A percentile compares a stretch with the other conserved stretches of the same genome.
phyloP scores from a whole-genome alignment of 2,797 vertebrate species.

The Otus scops region DNA sequence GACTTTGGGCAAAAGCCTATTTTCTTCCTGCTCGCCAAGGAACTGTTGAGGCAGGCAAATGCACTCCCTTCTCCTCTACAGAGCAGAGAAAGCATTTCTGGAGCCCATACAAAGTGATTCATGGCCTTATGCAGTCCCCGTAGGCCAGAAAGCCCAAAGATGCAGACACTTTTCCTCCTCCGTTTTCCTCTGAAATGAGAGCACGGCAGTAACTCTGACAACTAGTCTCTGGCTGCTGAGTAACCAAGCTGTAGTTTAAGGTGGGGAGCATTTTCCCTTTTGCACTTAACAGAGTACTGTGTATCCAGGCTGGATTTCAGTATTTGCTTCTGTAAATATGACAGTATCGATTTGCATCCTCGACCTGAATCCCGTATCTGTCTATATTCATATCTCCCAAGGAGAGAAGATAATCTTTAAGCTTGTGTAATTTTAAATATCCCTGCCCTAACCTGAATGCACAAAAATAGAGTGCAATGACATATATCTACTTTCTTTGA shows the following conservation, averaged over 20 bases:
- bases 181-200: background rate
- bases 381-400: slow-evolving; percentile 56
- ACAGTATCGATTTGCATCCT: background rate
- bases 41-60: background rate
- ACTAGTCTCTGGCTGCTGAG: background rate
- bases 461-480: slow-evolving; percentile 34
- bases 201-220: slow-evolving; percentile 15
- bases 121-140: background rate
- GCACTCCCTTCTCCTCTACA: background rate
- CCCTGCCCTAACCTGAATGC: slow-evolving; percentile 1
- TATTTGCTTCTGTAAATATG: slow-evolving; percentile 38
- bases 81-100: slow-evolving; percentile 19
- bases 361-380: background rate
- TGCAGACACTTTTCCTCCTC: background rate
- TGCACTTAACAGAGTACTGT: slow-evolving; percentile 17
- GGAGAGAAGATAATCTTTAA: slow-evolving; percentile 55
- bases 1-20: background rate
- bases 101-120: background rate
- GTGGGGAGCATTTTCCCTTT: slow-evolving; percentile 9
- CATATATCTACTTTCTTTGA: slow-evolving; percentile 17
- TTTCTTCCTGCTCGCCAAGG: background rate
- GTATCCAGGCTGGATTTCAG: slow-evolving; percentile 28
- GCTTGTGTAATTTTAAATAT: slow-evolving; percentile 21
- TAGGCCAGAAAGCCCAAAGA: slow-evolving; percentile 39
- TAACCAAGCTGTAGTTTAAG: slow-evolving; percentile 26